These are phyloP conservation scores for Muntiacus muntjak DNA, from an alignment of 2,113 vertebrate species.

Conservation along the genomic window DNA sequence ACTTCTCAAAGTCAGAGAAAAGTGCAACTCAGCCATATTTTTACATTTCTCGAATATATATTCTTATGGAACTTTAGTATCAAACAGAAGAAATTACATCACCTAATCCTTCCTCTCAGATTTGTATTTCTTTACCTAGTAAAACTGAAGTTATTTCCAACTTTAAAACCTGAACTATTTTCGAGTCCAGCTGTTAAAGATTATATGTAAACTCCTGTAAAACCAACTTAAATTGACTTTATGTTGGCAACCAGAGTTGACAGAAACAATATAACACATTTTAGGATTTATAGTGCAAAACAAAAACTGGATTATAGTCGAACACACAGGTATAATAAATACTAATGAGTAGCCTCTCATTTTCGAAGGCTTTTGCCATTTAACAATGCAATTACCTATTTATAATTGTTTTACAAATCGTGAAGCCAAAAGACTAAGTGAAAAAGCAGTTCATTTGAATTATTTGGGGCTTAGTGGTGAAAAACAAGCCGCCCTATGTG, in stretches of 20 bases:
- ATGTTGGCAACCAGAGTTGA: slow-evolving; percentile 50
- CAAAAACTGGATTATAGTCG: slow-evolving; percentile 25
- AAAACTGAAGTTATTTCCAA: slow-evolving; percentile 52
- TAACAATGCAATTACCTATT: not conserved
- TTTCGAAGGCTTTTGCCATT: not conserved
- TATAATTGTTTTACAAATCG: not conserved
- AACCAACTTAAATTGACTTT: slow-evolving; percentile 55
- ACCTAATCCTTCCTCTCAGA: slow-evolving; percentile 62
- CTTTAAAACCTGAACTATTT: slow-evolving; percentile 60
- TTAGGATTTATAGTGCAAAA: slow-evolving; percentile 42
- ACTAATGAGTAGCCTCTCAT: not conserved
- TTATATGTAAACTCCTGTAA: slow-evolving; percentile 60
- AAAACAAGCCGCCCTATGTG: not conserved
- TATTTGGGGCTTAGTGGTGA: not conserved
- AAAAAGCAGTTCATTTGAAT: not conserved
- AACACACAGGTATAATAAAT: slow-evolving; percentile 5
- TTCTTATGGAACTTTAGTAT: slow-evolving; percentile 57
- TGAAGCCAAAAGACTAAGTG: not conserved
- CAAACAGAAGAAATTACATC: slow-evolving; percentile 69
- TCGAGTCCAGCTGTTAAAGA: slow-evolving; percentile 60
- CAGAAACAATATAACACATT: slow-evolving; percentile 48
- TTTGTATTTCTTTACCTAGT: slow-evolving; percentile 60
- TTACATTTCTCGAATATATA: slow-evolving; percentile 30
- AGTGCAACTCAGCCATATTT: slow-evolving; percentile 29
- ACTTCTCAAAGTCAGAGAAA: slow-evolving; percentile 44